phyloP scores from a whole-genome alignment of 2,797 vertebrate genomes.

The Notamacropus eugenii region DNA sequence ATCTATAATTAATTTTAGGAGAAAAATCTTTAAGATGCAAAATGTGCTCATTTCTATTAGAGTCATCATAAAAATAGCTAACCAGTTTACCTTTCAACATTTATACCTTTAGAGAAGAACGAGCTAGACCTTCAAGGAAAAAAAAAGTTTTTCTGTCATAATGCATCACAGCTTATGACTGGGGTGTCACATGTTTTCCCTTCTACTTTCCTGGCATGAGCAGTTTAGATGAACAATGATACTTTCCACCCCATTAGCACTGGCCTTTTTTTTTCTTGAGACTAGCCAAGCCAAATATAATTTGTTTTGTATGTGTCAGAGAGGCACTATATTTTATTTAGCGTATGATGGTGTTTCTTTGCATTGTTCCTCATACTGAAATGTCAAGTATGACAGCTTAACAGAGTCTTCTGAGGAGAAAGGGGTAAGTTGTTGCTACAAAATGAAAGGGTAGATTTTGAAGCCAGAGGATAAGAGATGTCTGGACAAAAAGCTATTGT shows the following conservation, averaged over 20 bases:
- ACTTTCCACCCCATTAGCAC: not conserved
- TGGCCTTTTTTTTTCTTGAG: not conserved
- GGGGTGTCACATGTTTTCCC: too few species aligned
- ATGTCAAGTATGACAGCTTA: not conserved
- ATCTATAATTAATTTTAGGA: not conserved
- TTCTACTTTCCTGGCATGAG: not conserved
- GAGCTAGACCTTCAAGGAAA: too few species aligned
- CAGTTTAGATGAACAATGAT: not conserved
- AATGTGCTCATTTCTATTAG: rapidly evolving
- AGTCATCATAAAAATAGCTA: not conserved
- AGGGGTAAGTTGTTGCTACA: not conserved
- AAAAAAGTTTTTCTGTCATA: not conserved
- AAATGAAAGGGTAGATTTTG: constrained; percentile 5
- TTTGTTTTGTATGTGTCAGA: not conserved
- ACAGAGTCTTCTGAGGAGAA: not conserved
- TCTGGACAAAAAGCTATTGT: not conserved
- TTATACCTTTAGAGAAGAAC: too few species aligned
- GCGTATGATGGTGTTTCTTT: not conserved
- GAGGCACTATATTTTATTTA: not conserved
- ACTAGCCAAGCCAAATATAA: not conserved
- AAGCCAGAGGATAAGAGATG: not conserved
- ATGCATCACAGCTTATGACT: too few species aligned
- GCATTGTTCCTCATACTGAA: not conserved
- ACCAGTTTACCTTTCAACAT: rapidly evolving
- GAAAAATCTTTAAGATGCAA: rapidly evolving